A percentile compares a stretch with the other conserved stretches of the same genome.
phyloP scores from a whole-genome alignment of 2,888 invertebrate species.

The Eilema depressum region DNA sequence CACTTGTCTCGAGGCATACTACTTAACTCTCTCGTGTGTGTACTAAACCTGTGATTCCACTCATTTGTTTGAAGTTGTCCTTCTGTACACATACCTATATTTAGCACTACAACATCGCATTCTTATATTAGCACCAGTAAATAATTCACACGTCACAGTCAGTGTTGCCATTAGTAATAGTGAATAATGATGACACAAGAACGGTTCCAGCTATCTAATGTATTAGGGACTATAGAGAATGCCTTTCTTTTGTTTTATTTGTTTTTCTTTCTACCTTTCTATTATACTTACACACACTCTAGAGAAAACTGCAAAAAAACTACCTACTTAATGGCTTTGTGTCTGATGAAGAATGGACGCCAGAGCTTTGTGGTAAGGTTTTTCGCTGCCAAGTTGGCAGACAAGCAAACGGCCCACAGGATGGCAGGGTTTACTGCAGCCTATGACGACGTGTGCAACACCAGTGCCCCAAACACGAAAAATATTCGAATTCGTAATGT shows the following conservation, averaged over 20 bases:
- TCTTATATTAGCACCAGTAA: conserved; percentile 8
- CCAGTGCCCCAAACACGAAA: too few species aligned
- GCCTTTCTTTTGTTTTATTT: background rate
- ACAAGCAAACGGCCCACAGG: too few species aligned
- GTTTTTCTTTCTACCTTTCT: background rate
- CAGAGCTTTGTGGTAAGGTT: background rate
- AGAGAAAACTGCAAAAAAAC: background rate
- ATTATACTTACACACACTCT: background rate
- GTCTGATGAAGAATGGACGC: background rate
- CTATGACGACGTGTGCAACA: too few species aligned
- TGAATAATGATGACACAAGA: conserved; percentile 36
- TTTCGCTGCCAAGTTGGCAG: too few species aligned
- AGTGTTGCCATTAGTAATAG: conserved; percentile 20
- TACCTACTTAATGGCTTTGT: background rate
- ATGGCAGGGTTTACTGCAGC: too few species aligned
- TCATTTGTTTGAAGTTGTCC: background rate
- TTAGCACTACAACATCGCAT: background rate
- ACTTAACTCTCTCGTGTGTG: too few species aligned
- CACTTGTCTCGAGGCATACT: too few species aligned
- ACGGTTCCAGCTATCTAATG: conserved; percentile 25
- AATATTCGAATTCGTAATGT: too few species aligned
- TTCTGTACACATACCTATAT: background rate
- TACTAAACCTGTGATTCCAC: too few species aligned
- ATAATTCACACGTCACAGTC: conserved; percentile 18
- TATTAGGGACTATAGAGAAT: conserved; percentile 7